These are phyloP conservation scores for Hydroisotoma schaefferi DNA, from an alignment of 2,888 invertebrate genomes.

Conservation along the genomic window DNA sequence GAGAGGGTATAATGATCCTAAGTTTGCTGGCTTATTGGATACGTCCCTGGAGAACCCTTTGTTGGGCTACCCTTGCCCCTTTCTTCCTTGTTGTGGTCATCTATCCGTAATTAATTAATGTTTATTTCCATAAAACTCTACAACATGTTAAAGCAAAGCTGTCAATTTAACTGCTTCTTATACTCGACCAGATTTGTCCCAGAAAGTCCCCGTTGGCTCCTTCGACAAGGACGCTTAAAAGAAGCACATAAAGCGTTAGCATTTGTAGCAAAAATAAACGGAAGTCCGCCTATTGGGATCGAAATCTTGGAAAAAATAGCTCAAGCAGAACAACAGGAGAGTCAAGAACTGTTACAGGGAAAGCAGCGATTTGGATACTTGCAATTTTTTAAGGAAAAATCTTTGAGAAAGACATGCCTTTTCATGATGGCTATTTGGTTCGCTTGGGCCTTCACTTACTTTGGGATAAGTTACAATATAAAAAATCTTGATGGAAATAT, in stretches of 20 bases:
- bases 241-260: slow-evolving; percentile 36
- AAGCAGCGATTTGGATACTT: slow-evolving; percentile 17
- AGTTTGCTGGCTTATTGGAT: slow-evolving; percentile 39
- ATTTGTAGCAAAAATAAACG: slow-evolving; percentile 41
- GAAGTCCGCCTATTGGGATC: slow-evolving; percentile 19
- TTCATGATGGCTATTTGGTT: slow-evolving; percentile 34
- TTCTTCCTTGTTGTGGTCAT: slow-evolving; percentile 34
- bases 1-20: slow-evolving; percentile 40
- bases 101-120: slow-evolving; percentile 26
- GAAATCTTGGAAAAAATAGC: slow-evolving; percentile 26
- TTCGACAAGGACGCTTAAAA: slow-evolving; percentile 31
- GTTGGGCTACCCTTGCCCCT: slow-evolving; percentile 28
- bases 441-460: slow-evolving; percentile 30
- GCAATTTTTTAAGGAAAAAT: slow-evolving; percentile 26
- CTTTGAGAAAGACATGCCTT: slow-evolving; percentile 14
- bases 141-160: not conserved
- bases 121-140: not conserved
- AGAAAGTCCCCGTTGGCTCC: slow-evolving; percentile 45
- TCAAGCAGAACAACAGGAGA: slow-evolving; percentile 24
- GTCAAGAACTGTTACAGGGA: slow-evolving; percentile 4
- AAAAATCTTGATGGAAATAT: slow-evolving; percentile 32
- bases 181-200: slow-evolving; percentile 33
- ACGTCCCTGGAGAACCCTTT: slow-evolving; percentile 37
- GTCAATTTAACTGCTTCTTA: not conserved
- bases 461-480: slow-evolving; percentile 37